Conservation (phyloP, 1,140 invertebrate species). For the Drosophila elegans region DNA sequence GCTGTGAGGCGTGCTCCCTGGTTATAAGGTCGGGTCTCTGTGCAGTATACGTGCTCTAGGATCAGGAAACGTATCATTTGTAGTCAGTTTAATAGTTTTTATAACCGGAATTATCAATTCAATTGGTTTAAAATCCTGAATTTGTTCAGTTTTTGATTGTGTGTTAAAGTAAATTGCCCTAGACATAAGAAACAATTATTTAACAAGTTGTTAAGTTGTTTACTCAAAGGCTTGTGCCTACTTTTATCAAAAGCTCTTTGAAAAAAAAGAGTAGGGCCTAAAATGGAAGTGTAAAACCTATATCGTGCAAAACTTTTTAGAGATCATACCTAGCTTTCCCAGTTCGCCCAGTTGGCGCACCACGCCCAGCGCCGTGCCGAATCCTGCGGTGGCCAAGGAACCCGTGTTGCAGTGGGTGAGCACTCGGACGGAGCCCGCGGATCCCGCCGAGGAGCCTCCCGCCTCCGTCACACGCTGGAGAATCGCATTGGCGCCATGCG, state of each 20-base stretch:
- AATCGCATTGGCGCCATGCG: conserved; percentile 92
- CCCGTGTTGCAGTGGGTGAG: conserved; percentile 99
- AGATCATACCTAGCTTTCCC: conserved; percentile 88
- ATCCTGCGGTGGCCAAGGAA: conserved; percentile 96
- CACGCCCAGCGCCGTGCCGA: conserved; percentile 98
- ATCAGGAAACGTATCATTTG: neutral
- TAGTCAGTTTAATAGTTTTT: neutral
- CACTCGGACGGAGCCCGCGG: conserved; percentile 87
- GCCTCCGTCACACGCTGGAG: conserved; percentile 86
- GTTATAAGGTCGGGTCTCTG: conserved; percentile 99
- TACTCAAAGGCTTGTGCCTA: too few species aligned
- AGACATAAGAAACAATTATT: too few species aligned
- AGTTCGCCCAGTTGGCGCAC: conserved; percentile 91
- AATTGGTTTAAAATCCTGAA: too few species aligned
- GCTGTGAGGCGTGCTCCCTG: conserved; percentile 98
- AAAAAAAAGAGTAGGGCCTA: too few species aligned
- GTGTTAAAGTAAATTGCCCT: too few species aligned
- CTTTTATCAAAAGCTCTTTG: too few species aligned
- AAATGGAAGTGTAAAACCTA: too few species aligned
- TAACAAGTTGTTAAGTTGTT: too few species aligned
- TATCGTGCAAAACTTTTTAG: too few species aligned
- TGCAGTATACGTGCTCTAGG: conserved; percentile 95
- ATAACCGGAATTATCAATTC: too few species aligned
- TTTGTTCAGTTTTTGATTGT: too few species aligned
- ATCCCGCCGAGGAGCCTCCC: conserved; percentile 16